A percentile compares a stretch with the other conserved stretches of the same genome.
Conservation (phyloP, 2,888 invertebrate species). For the Machimus rusticus region DNA sequence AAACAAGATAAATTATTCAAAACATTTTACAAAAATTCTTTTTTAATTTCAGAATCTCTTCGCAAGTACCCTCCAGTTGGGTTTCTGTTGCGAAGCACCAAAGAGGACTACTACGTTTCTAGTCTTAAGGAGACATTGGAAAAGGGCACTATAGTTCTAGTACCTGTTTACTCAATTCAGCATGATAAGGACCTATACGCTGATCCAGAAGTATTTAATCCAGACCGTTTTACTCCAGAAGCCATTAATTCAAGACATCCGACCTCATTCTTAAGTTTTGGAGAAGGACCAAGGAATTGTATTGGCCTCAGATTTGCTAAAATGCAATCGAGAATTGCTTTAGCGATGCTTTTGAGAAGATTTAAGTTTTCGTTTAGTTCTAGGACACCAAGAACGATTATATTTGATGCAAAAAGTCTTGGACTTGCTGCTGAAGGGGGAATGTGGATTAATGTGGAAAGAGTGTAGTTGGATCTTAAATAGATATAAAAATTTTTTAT, state of each 20-base stretch:
- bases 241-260: constrained; percentile 65
- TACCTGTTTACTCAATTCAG: constrained; percentile 56
- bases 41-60: constrained; percentile 59
- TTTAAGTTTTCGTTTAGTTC: constrained; percentile 51
- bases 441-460: constrained; percentile 17
- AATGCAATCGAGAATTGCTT: constrained; percentile 56
- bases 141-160: neutral
- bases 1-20: neutral
- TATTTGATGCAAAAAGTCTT: neutral
- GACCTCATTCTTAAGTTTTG: constrained; percentile 57
- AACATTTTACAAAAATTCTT: neutral
- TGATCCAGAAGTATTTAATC: constrained; percentile 63
- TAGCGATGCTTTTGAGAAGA: constrained; percentile 53
- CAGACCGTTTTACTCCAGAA: constrained; percentile 64
- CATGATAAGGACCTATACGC: constrained; percentile 62
- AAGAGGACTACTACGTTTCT: constrained; percentile 56
- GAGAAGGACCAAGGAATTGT: constrained; percentile 59
- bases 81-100: constrained; percentile 56
- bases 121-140: constrained; percentile 47
- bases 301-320: constrained; percentile 58
- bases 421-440: neutral
- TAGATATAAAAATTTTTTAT: no score
- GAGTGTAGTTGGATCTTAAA: neutral
- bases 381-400: neutral
- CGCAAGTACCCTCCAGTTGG: constrained; percentile 63